Percentiles rank a stretch among this genome's conserved stretches.
These are phyloP conservation scores for Hydraecia micacea DNA, from an alignment of 2,888 invertebrate species.

Conservation along the genomic window DNA sequence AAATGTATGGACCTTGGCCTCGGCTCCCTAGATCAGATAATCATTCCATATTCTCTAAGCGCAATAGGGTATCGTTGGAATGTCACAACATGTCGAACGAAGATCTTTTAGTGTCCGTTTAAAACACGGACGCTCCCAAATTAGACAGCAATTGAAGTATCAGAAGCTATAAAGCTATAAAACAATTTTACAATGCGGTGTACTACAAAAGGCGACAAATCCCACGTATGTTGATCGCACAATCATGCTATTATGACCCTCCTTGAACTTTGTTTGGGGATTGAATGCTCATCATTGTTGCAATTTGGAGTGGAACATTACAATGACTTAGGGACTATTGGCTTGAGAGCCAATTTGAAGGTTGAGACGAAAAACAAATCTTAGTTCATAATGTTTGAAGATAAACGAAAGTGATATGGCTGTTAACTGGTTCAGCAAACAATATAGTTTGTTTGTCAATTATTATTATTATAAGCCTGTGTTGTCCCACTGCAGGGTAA, in stretches of 20 bases:
- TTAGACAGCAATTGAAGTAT: constrained; percentile 71
- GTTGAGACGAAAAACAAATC: constrained; percentile 28
- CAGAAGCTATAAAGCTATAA: constrained; percentile 62
- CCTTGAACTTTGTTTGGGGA: constrained; percentile 63
- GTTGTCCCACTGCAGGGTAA: no score
- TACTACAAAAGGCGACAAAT: constrained; percentile 69
- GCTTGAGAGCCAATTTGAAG: constrained; percentile 51
- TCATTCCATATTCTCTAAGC: constrained; percentile 37
- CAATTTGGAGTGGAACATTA: constrained; percentile 57
- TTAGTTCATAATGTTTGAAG: constrained; percentile 7
- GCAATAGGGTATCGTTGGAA: constrained; percentile 56
- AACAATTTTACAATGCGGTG: constrained; percentile 74
- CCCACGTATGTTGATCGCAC: constrained; percentile 64
- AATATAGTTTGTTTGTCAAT: not conserved
- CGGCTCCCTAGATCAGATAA: constrained; percentile 52
- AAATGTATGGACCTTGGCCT: constrained; percentile 12
- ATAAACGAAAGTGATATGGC: not conserved
- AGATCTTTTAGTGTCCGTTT: constrained; percentile 50
- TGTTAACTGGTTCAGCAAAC: constrained; percentile 12
- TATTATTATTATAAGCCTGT: no score
- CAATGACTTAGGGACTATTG: constrained; percentile 56
- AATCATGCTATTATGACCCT: constrained; percentile 69
- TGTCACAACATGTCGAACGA: constrained; percentile 56
- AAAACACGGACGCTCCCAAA: constrained; percentile 62
- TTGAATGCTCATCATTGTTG: constrained; percentile 61